phyloP scores from a whole-genome alignment of 2,797 vertebrate species.

The Chiloscyllium punctatum region DNA sequence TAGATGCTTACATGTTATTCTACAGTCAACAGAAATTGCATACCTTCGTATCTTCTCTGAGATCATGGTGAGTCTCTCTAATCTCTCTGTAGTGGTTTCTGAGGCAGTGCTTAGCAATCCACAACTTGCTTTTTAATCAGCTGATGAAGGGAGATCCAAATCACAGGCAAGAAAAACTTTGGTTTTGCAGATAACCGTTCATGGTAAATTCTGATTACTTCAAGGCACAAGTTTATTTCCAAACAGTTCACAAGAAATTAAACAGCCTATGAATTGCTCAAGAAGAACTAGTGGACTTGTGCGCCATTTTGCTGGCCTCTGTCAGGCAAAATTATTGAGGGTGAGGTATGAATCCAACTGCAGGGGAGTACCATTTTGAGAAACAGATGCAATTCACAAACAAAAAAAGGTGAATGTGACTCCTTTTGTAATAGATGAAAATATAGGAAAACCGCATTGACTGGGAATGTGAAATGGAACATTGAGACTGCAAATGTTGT shows the following conservation, averaged over 20 bases:
- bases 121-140: conserved; percentile 14
- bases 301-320: not conserved
- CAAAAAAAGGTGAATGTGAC: not conserved
- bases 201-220: not conserved
- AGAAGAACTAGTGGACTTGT: not conserved
- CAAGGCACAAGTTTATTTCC: not conserved
- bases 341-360: not conserved
- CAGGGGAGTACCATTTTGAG: not conserved
- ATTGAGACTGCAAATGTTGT: not conserved
- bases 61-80: not conserved
- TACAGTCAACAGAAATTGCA: not conserved
- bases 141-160: not conserved
- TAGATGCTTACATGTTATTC: not conserved
- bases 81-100: not conserved
- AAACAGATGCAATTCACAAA: not conserved
- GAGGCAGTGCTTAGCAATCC: not conserved
- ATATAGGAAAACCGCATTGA: not conserved
- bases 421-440: not conserved
- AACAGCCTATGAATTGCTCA: not conserved
- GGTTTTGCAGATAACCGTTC: not conserved
- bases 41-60: not conserved
- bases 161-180: not conserved
- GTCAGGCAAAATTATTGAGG: not conserved
- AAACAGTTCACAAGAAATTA: not conserved
- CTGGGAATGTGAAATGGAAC: not conserved